Percentiles rank a stretch among this genome's conserved stretches.
phyloP scores from a whole-genome alignment of 2,888 invertebrate species.

The Agonopterix subpropinquella region DNA sequence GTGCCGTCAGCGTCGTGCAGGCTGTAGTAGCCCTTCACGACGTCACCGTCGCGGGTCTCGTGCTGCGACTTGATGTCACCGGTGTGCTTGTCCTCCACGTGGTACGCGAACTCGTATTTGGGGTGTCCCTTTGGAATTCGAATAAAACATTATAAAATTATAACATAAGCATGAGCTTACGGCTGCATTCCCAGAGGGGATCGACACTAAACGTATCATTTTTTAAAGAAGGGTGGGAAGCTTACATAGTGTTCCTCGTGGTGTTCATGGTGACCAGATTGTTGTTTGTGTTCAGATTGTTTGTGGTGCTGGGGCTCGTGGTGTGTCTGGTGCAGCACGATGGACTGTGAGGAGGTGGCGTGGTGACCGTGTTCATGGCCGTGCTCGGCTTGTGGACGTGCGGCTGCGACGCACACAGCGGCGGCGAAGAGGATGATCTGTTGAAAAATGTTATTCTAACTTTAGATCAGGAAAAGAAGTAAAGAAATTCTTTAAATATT shows the following conservation, averaged over 20 bases:
- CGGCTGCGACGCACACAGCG: slow-evolving; percentile 3
- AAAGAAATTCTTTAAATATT: no score
- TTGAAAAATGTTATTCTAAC: no score
- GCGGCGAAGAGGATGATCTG: slow-evolving; percentile 3
- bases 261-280: no score
- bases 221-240: no score
- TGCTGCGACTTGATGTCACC: slow-evolving; percentile 34
- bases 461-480: no score
- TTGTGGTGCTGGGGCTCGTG: slow-evolving; percentile 10
- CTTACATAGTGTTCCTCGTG: no score
- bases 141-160: no score
- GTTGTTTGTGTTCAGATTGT: no score
- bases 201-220: no score
- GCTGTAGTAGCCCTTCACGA: slow-evolving; percentile 29
- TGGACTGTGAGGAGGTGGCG: slow-evolving; percentile 29
- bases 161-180: no score
- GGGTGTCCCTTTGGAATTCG: no score
- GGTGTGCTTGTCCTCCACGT: slow-evolving; percentile 38
- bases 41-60: slow-evolving; percentile 31
- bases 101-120: slow-evolving; percentile 60
- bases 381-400: slow-evolving; percentile 6
- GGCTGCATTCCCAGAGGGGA: no score
- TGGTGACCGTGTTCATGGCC: slow-evolving; percentile 9
- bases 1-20: slow-evolving; percentile 31
- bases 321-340: slow-evolving; percentile 34